Percentiles rank a stretch among this genome's conserved stretches.
Conservation (phyloP, 2,888 invertebrate species). For the Ephialtes manifestator region DNA sequence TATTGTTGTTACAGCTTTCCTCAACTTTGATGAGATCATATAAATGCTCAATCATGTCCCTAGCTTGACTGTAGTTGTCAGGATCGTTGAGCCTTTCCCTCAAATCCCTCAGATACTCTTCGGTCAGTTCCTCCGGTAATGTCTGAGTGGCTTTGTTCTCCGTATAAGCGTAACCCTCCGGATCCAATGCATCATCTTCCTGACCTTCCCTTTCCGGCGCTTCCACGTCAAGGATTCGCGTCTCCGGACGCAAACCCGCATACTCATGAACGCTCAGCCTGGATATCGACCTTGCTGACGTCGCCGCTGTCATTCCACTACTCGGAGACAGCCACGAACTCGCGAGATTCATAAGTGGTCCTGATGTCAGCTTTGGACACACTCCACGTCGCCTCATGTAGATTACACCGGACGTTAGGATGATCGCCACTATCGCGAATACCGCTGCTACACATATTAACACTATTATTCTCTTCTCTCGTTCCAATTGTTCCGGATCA, state of each 20-base stretch:
- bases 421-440: conserved; percentile 80
- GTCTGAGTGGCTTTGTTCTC: conserved; percentile 91
- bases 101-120: conserved; percentile 90
- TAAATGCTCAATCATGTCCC: conserved; percentile 92
- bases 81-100: conserved; percentile 91
- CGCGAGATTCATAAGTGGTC: conserved; percentile 78
- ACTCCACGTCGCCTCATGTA: conserved; percentile 83
- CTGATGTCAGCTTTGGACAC: conserved; percentile 83
- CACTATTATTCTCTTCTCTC: conserved; percentile 83
- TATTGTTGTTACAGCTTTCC: conserved; percentile 89
- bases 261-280: conserved; percentile 89
- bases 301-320: conserved; percentile 85
- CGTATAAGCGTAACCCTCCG: conserved; percentile 82
- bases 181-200: conserved; percentile 82
- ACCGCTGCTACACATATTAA: conserved; percentile 82
- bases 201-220: conserved; percentile 72
- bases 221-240: conserved; percentile 87
- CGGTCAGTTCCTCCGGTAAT: conserved; percentile 91
- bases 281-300: conserved; percentile 89
- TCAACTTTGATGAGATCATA: conserved; percentile 92
- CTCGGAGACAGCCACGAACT: conserved; percentile 81
- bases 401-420: conserved; percentile 81
- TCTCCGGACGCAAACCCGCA: conserved; percentile 88
- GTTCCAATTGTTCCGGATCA: conserved; percentile 82
- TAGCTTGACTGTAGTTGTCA: conserved; percentile 91